A percentile compares a stretch with the other conserved stretches of the same genome.
These are phyloP conservation scores for Seriola dumerili DNA, from an alignment of 2,113 vertebrate genomes.

Conservation along the genomic window DNA sequence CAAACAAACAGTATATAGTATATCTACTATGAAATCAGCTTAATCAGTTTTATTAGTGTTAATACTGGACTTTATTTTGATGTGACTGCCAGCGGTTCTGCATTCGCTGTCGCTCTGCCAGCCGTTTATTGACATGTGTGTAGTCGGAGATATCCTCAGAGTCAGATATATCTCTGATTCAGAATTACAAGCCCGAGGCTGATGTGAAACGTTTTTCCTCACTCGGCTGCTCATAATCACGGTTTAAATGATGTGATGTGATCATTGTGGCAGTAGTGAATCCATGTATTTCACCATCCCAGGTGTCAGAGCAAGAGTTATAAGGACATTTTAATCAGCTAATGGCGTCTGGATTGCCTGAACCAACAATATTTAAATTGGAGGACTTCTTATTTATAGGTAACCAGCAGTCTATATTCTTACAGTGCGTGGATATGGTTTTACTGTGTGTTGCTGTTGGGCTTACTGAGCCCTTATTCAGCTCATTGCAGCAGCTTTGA, in stretches of 20 bases:
- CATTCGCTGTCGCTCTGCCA: background rate
- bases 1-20: background rate
- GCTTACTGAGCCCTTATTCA: background rate
- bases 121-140: background rate
- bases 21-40: background rate
- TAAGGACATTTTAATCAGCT: background rate
- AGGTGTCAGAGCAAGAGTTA: background rate
- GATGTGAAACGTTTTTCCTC: background rate
- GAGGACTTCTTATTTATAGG: background rate
- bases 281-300: background rate
- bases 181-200: background rate
- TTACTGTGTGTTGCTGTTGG: background rate
- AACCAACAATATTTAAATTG: background rate
- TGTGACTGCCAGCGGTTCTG: background rate
- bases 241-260: background rate
- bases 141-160: too few species aligned
- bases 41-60: too few species aligned
- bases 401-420: background rate
- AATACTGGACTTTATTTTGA: background rate
- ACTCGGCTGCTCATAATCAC: background rate
- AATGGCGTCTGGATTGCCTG: background rate
- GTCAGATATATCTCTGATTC: background rate
- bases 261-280: background rate
- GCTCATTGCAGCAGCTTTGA: conserved; percentile 7
- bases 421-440: background rate